These are phyloP conservation scores for Deroplatys truncata DNA, from an alignment of 2,888 invertebrate genomes.

Conservation along the genomic window DNA sequence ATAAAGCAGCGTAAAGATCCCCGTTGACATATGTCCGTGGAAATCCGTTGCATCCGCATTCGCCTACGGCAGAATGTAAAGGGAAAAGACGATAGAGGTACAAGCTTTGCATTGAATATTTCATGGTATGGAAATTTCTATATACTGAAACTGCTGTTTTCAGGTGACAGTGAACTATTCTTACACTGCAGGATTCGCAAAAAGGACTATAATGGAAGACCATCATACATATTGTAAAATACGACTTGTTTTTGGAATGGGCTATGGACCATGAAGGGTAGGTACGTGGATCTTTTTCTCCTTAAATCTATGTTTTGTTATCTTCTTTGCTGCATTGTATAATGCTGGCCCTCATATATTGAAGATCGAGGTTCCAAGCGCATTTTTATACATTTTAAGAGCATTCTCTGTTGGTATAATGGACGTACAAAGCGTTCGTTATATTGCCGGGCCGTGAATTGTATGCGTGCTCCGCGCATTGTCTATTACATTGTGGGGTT, in stretches of 20 bases:
- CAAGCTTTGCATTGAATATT: neutral
- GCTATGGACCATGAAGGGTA: neutral
- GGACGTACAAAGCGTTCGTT: too few relatives aligned
- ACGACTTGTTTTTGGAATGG: neutral
- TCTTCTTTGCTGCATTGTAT: neutral
- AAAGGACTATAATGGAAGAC: neutral
- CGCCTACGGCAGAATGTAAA: neutral
- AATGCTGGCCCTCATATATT: neutral
- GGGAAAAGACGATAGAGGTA: neutral
- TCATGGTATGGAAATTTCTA: neutral
- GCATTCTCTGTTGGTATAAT: too few relatives aligned
- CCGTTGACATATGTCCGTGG: neutral
- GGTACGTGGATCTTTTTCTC: neutral
- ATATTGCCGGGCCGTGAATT: too few relatives aligned
- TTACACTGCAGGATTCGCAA: neutral
- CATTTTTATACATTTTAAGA: too few relatives aligned
- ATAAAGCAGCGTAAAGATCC: neutral
- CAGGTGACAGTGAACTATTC: neutral
- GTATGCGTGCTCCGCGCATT: too few relatives aligned
- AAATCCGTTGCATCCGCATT: neutral
- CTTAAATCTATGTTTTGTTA: neutral
- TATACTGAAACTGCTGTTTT: neutral
- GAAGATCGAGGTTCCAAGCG: too few relatives aligned
- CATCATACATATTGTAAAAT: neutral
- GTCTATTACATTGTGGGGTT: too few relatives aligned